Base-by-base conservation (phyloP, 1,140 invertebrate genomes). In the Diploscapter pachys region DNA sequence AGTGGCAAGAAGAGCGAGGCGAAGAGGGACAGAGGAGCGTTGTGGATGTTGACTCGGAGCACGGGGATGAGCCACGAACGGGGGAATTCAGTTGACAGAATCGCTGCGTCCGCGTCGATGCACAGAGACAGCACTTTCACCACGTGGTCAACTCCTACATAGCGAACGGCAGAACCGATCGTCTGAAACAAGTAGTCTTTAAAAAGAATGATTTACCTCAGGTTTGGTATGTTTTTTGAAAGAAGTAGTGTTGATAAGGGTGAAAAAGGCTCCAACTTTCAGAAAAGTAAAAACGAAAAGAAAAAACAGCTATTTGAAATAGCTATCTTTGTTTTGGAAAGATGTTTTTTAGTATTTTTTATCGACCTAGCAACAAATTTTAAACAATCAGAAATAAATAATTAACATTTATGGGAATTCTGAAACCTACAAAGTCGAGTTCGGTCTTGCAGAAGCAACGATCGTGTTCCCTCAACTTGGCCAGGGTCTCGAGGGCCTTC, bases 61-160 rank as follows among this genome's bases (percentile, higher is more conserved):
- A 96, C 89, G 2, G 93, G 93, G 50, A 96, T 83, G 3, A 97
- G 83, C 95, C 95, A 97, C 74, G 91, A 93, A 71, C 92, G 87
- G 50, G 92, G 90, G 68, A 95, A 88, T 79, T 93, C 91, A 11
- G 71, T 73, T 4, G 81, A 49, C n/a, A 82, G 65, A 48, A 76
- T 65, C n/a, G 73, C 64, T 31, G 73, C 73, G 50, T 73, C 67
- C 5, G 88, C 87, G 4, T 81, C 79, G 4, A 82, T 61, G n/a
- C 72, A 75, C n/a, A 82, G 56, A 8, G 72, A 64, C 6, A 82
- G 63, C 50, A 79, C 67, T 5, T 67, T 64, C n/a, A 82, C 57
- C 2, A 82, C 79, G 13, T 53, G 55, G 2, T 56, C 74, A 6
- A 79, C 72, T 11, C 81, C 81, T 31, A 82, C 65, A 55, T 80